Evolutionary conservation across 2,113 vertebrate species (phyloP).

Genomic region (Cyrtonyx montezumae): DNA sequence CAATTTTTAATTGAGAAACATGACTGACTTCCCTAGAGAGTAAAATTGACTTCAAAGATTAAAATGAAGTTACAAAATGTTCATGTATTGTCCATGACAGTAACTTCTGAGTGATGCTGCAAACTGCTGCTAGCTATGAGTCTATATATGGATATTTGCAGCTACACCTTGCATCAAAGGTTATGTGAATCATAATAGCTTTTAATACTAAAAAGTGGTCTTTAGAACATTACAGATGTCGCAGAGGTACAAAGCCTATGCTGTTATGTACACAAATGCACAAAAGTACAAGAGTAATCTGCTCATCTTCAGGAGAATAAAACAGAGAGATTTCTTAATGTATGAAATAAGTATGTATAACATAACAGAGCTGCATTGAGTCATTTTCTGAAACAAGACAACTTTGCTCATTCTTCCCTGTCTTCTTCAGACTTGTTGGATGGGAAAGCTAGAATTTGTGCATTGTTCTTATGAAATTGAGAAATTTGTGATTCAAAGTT

Average conservation of each 20-base stretch:
- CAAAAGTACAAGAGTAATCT: not conserved
- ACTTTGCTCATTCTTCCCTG: not conserved
- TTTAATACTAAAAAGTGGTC: conserved; percentile 23
- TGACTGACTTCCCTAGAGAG: not conserved
- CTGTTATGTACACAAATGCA: not conserved
- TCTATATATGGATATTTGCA: conserved; percentile 16
- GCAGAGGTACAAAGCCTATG: not conserved
- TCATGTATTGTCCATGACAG: not conserved
- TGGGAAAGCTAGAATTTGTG: not conserved
- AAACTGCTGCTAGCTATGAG: not conserved
- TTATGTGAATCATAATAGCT: conserved; percentile 8
- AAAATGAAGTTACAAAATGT: conserved; percentile 16
- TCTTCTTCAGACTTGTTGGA: not conserved
- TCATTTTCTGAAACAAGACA: not conserved
- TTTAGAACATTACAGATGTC: conserved; percentile 1
- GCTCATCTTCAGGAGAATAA: not conserved
- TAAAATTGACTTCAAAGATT: conserved; percentile 19
- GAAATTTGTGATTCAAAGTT: not conserved
- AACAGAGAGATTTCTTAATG: not conserved
- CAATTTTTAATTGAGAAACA: conserved; percentile 29
- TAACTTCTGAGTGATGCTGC: conserved; percentile 13
- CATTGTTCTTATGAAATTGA: not conserved
- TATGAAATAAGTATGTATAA: not conserved
- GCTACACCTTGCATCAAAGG: conserved; percentile 48
- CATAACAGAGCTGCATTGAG: not conserved